Evolutionary conservation across 2,113 vertebrate genomes (phyloP).

Genomic region (Notothenia coriiceps): DNA sequence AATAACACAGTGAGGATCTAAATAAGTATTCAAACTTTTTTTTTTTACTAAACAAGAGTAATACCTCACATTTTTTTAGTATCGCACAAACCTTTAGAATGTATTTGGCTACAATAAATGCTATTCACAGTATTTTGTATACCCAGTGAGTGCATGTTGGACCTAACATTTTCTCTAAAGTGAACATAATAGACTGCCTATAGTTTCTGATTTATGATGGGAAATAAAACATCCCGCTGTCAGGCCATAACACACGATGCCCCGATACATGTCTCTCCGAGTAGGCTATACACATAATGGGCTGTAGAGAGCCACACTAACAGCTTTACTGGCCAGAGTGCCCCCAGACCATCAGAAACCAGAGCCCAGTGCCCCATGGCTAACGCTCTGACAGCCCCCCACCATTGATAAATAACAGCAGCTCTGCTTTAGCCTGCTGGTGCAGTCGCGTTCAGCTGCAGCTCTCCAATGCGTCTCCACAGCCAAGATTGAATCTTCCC

Average conservation of each 20-base stretch:
- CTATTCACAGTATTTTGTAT: background rate
- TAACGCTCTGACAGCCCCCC: conserved; percentile 72
- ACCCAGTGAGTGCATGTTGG: background rate
- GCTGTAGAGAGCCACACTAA: conserved; percentile 44
- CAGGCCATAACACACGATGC: background rate
- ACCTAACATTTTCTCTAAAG: background rate
- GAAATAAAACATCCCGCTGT: conserved; percentile 25
- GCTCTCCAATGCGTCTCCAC: conserved; percentile 84
- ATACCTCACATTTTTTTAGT: too few relatives aligned
- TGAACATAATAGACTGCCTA: background rate
- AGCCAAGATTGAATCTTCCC: conserved; percentile 88
- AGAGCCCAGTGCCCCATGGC: conserved; percentile 69
- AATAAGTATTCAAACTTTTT: background rate
- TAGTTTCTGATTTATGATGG: conserved; percentile 18
- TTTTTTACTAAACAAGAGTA: background rate
- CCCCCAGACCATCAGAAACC: conserved; percentile 67
- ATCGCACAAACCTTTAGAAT: background rate
- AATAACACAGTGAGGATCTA: background rate
- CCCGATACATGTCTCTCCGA: background rate
- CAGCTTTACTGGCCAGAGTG: conserved; percentile 51
- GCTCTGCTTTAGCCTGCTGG: conserved; percentile 72
- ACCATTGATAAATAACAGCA: conserved; percentile 84
- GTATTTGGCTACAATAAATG: background rate
- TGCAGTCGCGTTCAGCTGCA: conserved; percentile 82
- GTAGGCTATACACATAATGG: conserved; percentile 35